Percentiles rank a stretch among this genome's conserved stretches.
Conservation (phyloP, 2,888 invertebrate genomes). For the Eupithecia subumbrata region DNA sequence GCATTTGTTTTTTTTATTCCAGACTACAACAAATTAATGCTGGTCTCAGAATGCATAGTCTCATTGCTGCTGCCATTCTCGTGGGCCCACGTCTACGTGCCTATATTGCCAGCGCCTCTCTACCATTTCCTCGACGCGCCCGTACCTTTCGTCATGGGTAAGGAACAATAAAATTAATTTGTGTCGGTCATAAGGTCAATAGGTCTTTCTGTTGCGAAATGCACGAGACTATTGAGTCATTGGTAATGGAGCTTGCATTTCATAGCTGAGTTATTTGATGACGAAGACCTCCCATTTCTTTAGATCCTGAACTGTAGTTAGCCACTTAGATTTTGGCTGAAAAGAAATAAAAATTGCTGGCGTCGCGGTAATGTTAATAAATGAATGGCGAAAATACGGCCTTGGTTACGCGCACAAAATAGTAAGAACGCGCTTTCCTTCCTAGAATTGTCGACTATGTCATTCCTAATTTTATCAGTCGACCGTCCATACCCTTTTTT, state of each 20-base stretch:
- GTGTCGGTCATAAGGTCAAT: neutral
- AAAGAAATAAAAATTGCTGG: neutral
- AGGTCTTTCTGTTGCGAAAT: neutral
- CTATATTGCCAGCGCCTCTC: constrained; percentile 96
- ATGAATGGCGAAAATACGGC: neutral
- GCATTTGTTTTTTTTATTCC: constrained; percentile 42
- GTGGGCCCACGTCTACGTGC: constrained; percentile 99
- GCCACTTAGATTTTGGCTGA: neutral
- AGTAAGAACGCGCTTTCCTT: too few relatives aligned
- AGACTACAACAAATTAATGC: constrained; percentile 98
- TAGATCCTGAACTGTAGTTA: neutral
- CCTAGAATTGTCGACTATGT: too few relatives aligned
- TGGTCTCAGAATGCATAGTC: constrained; percentile 97
- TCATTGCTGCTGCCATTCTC: constrained; percentile 96
- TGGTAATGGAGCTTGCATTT: neutral
- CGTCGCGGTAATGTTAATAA: neutral
- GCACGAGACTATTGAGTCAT: neutral
- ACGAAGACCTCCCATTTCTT: neutral
- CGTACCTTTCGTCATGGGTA: constrained; percentile 99
- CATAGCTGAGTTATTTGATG: neutral
- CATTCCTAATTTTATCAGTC: too few relatives aligned
- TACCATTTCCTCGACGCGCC: constrained; percentile 99
- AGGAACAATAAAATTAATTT: constrained; percentile 39
- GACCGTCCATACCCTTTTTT: too few relatives aligned
- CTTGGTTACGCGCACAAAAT: too few relatives aligned